Evolutionary conservation across 2,888 invertebrate genomes (phyloP), one percentile per base, ranked within the genome.

Genomic region (Trissolcus japonicus): DNA sequence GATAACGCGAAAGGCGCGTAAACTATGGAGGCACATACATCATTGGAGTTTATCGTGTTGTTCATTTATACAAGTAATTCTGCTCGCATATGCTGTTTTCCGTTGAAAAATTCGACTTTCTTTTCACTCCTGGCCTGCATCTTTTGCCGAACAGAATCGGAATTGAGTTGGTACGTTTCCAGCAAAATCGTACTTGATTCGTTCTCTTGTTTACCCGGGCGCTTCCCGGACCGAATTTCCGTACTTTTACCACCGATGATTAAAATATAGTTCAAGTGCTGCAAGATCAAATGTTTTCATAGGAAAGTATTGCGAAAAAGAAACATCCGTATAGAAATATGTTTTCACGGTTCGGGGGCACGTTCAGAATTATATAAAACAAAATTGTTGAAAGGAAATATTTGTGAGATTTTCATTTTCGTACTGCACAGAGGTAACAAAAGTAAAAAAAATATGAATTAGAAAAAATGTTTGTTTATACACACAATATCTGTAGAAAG

Each of bases 161-260:
- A 72, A 72, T 59, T 63, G 63, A 72, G 63, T 72, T 72, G 72
- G 72, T 72, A 59, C 63, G 25, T 40, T 63, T 72, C 72, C 72
- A 72, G 53, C 57, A 17, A 54, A 63, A 72, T 63, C 72, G 40
- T 51, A 54, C 53, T 59, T 16, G 55, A 50, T 63, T 53, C 54
- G 56, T 63, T 29, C 50, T 60, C 16, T 21, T 53, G n/a, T 17
- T 56, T 25, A 19, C 17, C 16, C 21, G 17, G 46, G 43, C 54
- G 14, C 41, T 41, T 14, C 25, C 40, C 21, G 13, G 50, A 50
- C 50, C 66, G 57, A 51, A 57, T 21, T 35, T 40, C 59, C 6
- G 53, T 21, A 50, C 50, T 59, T 68, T 68, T 48, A 35, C 54
- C 46, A 17, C 54, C 60, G 40, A 60, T 63, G 63, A 71, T 63